Evolutionary conservation across 2,888 invertebrate species (phyloP).

Genomic region (Ernsta delagoae): DNA sequence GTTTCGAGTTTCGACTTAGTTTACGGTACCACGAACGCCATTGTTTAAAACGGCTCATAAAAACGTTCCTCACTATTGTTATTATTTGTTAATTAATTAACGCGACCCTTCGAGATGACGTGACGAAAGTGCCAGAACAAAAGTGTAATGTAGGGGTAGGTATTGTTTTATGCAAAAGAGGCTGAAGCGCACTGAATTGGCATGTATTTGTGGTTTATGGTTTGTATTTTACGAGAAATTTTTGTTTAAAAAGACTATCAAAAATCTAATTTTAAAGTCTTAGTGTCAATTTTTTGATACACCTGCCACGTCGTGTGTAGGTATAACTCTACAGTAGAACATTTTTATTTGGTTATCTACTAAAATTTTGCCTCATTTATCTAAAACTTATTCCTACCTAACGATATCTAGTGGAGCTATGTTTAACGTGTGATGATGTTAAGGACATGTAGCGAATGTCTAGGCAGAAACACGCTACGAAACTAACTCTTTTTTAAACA

Average conservation of each 20-base stretch:
- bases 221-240: not conserved
- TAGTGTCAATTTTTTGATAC: not conserved
- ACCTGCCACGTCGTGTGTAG: too few species aligned
- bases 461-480: too few species aligned
- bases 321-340: too few species aligned
- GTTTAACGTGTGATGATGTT: too few species aligned
- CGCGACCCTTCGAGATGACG: slow-evolving; percentile 45
- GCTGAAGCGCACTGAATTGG: not conserved
- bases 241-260: not conserved
- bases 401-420: too few species aligned
- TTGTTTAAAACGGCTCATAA: slow-evolving; percentile 42
- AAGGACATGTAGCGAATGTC: too few species aligned
- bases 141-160: slow-evolving; percentile 29
- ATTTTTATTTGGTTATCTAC: too few species aligned
- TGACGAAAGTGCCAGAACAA: slow-evolving; percentile 35
- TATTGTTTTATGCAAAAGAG: slow-evolving; percentile 19
- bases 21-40: slow-evolving; percentile 25
- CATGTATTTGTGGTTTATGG: not conserved
- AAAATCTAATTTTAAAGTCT: too few species aligned
- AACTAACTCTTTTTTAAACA: too few species aligned
- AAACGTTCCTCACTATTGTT: slow-evolving; percentile 51
- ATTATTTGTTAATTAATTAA: slow-evolving; percentile 55
- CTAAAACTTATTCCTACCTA: too few species aligned
- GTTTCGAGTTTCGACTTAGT: slow-evolving; percentile 36
- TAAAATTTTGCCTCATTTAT: too few species aligned